Percentiles rank a stretch among this genome's conserved stretches.
These are phyloP conservation scores for Cephus sareptanus DNA, from an alignment of 2,888 invertebrate species.

Conservation along the genomic window DNA sequence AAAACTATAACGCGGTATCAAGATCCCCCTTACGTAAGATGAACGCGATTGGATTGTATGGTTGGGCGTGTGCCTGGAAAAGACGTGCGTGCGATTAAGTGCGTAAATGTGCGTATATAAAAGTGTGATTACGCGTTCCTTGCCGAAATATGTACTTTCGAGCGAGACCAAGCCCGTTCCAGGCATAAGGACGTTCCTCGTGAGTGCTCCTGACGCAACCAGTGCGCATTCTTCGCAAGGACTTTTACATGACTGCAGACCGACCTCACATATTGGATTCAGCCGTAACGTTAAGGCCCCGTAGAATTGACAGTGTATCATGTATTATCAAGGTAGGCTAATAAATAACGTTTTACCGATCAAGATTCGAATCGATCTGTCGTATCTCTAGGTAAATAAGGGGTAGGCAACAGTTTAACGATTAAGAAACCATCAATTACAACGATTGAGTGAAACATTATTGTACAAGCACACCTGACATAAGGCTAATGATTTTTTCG, in stretches of 20 bases:
- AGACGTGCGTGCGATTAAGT: neutral
- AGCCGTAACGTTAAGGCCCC: neutral
- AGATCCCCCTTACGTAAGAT: slow-evolving; percentile 43
- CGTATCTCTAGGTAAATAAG: neutral
- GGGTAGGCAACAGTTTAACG: neutral
- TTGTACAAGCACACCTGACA: neutral
- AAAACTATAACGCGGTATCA: slow-evolving; percentile 38
- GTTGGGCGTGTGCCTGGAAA: neutral
- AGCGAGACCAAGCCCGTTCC: neutral
- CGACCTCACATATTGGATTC: neutral
- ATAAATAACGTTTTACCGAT: neutral
- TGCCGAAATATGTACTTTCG: slow-evolving; percentile 1
- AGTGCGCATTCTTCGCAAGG: slow-evolving; percentile 41
- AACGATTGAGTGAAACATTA: neutral
- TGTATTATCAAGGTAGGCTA: neutral
- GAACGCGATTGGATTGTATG: neutral
- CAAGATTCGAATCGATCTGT: neutral
- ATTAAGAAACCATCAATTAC: neutral
- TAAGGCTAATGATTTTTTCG: neutral
- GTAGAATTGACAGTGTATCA: neutral
- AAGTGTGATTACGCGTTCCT: neutral
- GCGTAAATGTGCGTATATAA: neutral
- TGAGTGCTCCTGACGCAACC: slow-evolving; percentile 6
- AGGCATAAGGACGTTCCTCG: neutral
- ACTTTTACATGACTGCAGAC: slow-evolving; percentile 13